Percentiles rank a stretch among this genome's conserved stretches.
Evolutionary conservation across 2,888 invertebrate genomes (phyloP).

Genomic region (Timema cristinae): DNA sequence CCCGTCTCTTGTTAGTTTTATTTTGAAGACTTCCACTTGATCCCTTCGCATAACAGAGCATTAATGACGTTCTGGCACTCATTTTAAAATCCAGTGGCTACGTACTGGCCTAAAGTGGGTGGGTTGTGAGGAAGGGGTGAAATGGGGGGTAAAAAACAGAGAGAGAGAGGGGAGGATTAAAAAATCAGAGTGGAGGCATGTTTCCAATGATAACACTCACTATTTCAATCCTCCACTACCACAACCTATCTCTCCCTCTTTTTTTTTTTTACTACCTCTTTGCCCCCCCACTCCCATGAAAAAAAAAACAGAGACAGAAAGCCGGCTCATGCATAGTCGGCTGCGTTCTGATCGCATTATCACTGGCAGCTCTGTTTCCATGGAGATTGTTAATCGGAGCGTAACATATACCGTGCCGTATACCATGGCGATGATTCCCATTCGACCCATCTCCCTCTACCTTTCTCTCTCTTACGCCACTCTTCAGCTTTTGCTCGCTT

Average conservation of each 20-base stretch:
- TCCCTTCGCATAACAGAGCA: conserved; percentile 34
- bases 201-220: conserved; percentile 46
- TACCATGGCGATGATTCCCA: conserved; percentile 5
- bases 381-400: conserved; percentile 56
- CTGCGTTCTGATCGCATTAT: conserved; percentile 49
- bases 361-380: conserved; percentile 49
- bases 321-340: conserved; percentile 27
- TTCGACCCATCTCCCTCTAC: conserved; percentile 23
- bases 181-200: conserved; percentile 51
- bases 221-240: conserved; percentile 21
- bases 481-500: conserved; percentile 29
- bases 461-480: conserved; percentile 30
- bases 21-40: conserved; percentile 43
- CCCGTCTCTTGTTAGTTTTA: conserved; percentile 37
- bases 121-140: not conserved
- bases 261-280: conserved; percentile 23
- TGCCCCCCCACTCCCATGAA: conserved; percentile 29
- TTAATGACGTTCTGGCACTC: conserved; percentile 49
- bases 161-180: conserved; percentile 46
- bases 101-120: conserved; percentile 10
- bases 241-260: conserved; percentile 25
- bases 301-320: conserved; percentile 30
- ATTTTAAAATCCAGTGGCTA: conserved; percentile 47
- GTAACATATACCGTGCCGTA: conserved; percentile 40
- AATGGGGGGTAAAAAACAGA: conserved; percentile 8